Evolutionary conservation across 2,888 invertebrate genomes (phyloP).

Genomic region (Teinopalpus imperialis): DNA sequence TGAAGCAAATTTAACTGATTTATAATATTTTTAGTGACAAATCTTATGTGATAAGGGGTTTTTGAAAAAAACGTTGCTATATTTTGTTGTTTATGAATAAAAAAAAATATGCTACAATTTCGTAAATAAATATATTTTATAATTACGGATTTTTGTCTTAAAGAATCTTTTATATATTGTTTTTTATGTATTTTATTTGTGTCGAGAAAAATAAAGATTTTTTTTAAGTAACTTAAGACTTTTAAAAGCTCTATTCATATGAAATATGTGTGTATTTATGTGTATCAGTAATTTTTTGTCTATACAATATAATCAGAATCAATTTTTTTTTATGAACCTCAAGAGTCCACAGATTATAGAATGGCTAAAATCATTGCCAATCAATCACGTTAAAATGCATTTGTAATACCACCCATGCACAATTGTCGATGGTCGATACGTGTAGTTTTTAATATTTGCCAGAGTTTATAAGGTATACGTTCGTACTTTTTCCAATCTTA

Average conservation of each 20-base stretch:
- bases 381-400: too few relatives aligned
- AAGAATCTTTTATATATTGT: slow-evolving; percentile 9
- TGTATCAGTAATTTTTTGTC: too few relatives aligned
- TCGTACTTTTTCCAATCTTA: too few relatives aligned
- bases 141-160: neutral
- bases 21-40: too few relatives aligned
- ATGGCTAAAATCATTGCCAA: too few relatives aligned
- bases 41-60: too few relatives aligned
- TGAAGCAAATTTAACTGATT: slow-evolving; percentile 32
- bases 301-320: neutral
- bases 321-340: neutral
- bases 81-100: neutral
- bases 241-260: slow-evolving; percentile 13
- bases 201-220: slow-evolving; percentile 16
- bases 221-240: slow-evolving; percentile 12
- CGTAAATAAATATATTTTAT: slow-evolving; percentile 7
- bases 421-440: too few relatives aligned
- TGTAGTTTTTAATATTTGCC: too few relatives aligned
- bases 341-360: slow-evolving; percentile 10
- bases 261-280: neutral
- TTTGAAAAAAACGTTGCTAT: neutral
- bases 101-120: neutral
- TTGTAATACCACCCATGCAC: too few relatives aligned
- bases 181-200: slow-evolving; percentile 14
- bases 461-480: too few relatives aligned